Evolutionary conservation across 2,888 invertebrate species (phyloP).

Genomic region (Acutogordius australiensis): DNA sequence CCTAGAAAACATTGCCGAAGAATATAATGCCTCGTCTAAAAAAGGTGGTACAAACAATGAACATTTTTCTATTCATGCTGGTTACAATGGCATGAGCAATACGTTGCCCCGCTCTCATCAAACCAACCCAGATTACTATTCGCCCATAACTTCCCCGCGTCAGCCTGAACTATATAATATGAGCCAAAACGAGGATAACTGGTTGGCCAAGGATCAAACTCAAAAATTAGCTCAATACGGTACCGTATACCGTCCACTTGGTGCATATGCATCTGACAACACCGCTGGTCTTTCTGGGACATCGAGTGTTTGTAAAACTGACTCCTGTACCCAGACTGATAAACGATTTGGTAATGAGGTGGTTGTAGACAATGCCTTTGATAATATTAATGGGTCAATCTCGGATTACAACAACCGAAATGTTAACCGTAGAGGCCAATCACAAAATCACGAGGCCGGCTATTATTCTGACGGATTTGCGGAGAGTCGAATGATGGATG

Average conservation of each 20-base stretch:
- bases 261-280: neutral
- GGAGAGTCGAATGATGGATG: neutral
- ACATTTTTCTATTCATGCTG: too few species aligned
- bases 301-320: neutral
- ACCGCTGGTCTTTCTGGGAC: too few species aligned
- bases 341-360: too few species aligned
- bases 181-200: neutral
- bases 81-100: neutral
- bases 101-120: neutral
- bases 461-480: constrained; percentile 2
- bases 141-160: neutral
- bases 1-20: neutral
- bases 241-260: constrained; percentile 1
- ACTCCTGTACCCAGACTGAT: constrained; percentile 6
- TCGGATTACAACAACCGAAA: too few species aligned
- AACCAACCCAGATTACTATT: too few species aligned
- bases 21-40: neutral
- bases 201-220: constrained; percentile 1
- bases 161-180: neutral
- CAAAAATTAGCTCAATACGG: constrained; percentile 1
- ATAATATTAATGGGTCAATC: too few species aligned
- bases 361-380: neutral
- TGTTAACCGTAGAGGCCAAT: too few species aligned
- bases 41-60: too few species aligned
- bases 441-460: neutral